A percentile compares a stretch with the other conserved stretches of the same genome.
Evolutionary conservation across 2,113 vertebrate genomes (phyloP).

Genomic region (Callionymus lyra): DNA sequence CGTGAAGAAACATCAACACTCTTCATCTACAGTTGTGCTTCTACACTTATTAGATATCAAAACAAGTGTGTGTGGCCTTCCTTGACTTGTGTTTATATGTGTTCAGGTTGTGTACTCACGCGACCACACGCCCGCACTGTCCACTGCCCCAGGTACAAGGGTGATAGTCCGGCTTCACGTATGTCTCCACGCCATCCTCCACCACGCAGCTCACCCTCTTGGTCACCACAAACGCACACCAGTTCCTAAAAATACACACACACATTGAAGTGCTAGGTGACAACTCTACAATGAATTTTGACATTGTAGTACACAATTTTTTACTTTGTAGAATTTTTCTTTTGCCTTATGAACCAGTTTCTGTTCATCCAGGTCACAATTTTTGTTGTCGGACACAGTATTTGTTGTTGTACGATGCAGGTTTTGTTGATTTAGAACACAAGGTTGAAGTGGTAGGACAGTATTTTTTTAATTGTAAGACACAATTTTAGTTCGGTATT

Average conservation of each 20-base stretch:
- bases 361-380: background rate
- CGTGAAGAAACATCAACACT: background rate
- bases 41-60: background rate
- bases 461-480: no score
- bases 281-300: background rate
- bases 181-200: slow-evolving; percentile 87
- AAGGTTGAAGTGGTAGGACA: no score
- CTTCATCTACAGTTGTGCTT: background rate
- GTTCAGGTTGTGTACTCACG: slow-evolving; percentile 65
- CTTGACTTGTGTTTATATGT: no score
- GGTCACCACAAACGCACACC: slow-evolving; percentile 86
- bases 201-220: slow-evolving; percentile 88
- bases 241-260: slow-evolving; percentile 71
- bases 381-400: no score
- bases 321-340: background rate
- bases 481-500: no score
- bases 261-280: slow-evolving; percentile 1
- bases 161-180: slow-evolving; percentile 86
- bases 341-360: background rate
- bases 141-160: slow-evolving; percentile 83
- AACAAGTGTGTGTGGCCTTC: background rate
- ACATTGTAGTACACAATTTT: background rate
- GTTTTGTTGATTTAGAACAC: no score
- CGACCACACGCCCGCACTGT: slow-evolving; percentile 77
- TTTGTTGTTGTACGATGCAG: no score